Percentiles rank a stretch among this genome's conserved stretches.
phyloP scores from a whole-genome alignment of 2,797 vertebrate species.

The Carcharodon carcharias region DNA sequence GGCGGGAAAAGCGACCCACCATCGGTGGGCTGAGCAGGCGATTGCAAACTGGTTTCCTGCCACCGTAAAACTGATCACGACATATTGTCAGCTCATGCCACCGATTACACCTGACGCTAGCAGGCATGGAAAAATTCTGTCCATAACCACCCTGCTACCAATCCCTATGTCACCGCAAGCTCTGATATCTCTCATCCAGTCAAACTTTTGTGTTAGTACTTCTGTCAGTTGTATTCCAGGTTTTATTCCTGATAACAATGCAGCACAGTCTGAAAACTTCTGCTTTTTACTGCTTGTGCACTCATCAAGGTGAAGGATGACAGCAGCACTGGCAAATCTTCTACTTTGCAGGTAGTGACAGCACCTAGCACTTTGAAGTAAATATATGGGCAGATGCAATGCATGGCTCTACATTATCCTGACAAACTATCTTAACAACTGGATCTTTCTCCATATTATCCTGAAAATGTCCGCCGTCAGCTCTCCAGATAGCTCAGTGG shows the following conservation, averaged over 20 bases:
- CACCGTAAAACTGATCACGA: too few species aligned
- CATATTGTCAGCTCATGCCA: too few species aligned
- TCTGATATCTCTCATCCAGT: background rate
- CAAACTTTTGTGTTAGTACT: background rate
- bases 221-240: background rate
- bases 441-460: background rate
- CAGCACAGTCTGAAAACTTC: background rate
- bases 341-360: background rate
- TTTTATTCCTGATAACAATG: constrained; percentile 18
- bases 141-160: background rate
- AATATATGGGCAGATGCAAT: background rate
- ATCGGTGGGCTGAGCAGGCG: too few species aligned
- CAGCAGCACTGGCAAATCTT: background rate
- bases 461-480: background rate
- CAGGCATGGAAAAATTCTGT: too few species aligned
- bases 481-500: background rate
- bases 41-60: too few species aligned
- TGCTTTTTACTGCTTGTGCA: background rate
- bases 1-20: too few species aligned
- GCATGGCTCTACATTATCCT: background rate
- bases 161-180: background rate
- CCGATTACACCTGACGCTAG: too few species aligned
- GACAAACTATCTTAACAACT: background rate
- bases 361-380: background rate
- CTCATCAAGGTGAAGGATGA: background rate